phyloP scores from a whole-genome alignment of 1,140 invertebrate genomes.

The Drosophila willistoni region DNA sequence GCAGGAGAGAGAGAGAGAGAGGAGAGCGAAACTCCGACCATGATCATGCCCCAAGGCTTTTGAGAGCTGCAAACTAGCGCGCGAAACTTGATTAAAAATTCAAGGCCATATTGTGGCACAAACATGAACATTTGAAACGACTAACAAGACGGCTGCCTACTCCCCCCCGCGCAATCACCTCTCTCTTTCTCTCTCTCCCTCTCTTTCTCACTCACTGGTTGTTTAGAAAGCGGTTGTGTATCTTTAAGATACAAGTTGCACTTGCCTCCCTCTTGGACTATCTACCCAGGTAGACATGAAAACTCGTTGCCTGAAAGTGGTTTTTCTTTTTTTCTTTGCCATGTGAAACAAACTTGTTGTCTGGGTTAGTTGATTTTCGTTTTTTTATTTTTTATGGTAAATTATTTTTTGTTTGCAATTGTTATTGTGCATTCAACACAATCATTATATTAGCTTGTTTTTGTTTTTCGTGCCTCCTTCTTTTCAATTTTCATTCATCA shows the following conservation, averaged over 20 bases:
- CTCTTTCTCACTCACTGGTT: conserved; percentile 3
- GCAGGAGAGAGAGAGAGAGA: background rate
- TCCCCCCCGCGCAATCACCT: background rate
- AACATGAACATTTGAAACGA: conserved; percentile 58
- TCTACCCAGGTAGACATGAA: conserved; percentile 19
- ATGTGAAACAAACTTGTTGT: conserved; percentile 15
- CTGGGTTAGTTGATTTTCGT: conserved; percentile 2
- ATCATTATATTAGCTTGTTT: background rate
- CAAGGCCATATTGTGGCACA: conserved; percentile 77
- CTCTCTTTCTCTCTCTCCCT: no score
- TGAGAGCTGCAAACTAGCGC: conserved; percentile 41
- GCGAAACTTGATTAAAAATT: conserved; percentile 81
- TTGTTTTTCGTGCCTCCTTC: background rate
- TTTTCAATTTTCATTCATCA: conserved; percentile 14
- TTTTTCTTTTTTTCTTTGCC: conserved; percentile 4
- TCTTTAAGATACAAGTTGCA: conserved; percentile 54
- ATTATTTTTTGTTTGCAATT: conserved; percentile 24
- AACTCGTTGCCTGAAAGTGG: conserved; percentile 51
- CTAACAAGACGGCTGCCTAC: background rate
- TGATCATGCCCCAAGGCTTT: conserved; percentile 16
- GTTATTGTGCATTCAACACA: conserved; percentile 17
- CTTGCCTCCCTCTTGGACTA: conserved; percentile 40
- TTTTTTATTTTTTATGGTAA: conserved; percentile 16
- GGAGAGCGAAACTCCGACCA: conserved; percentile 18
- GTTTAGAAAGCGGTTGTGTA: conserved; percentile 72